Evolutionary conservation across 1,140 invertebrate species (phyloP).

Genomic region (Drosophila kohkoa): DNA sequence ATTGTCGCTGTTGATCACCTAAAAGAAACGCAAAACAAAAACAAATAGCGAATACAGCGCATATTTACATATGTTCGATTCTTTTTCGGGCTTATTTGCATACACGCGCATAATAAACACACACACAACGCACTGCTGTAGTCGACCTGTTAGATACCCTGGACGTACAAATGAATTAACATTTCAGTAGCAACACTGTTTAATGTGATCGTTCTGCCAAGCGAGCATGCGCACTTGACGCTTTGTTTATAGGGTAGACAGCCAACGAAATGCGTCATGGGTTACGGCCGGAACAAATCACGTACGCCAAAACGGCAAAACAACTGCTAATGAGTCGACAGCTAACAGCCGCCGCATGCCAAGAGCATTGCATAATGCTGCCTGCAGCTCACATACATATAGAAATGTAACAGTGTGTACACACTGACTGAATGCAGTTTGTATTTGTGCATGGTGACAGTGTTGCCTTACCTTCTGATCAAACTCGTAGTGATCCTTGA

Average conservation of each 20-base stretch:
- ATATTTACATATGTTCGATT: constrained; percentile 29
- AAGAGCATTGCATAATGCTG: constrained; percentile 56
- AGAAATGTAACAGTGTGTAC: constrained; percentile 2
- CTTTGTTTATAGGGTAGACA: constrained; percentile 38
- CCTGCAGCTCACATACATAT: constrained; percentile 11
- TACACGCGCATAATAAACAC: constrained; percentile 52
- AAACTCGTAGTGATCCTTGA: constrained; percentile 84
- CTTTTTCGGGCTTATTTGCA: constrained; percentile 52
- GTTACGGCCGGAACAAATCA: constrained; percentile 42
- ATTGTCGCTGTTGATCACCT: constrained; percentile 92
- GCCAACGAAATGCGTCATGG: constrained; percentile 52
- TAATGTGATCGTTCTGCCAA: background rate
- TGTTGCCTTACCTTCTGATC: constrained; percentile 75
- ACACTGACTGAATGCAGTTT: background rate
- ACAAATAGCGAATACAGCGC: constrained; percentile 6
- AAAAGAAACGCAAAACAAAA: constrained; percentile 19
- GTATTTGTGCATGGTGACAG: background rate
- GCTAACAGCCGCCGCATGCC: constrained; percentile 22
- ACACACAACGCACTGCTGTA: background rate
- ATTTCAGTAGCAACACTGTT: background rate
- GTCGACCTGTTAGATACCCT: constrained; percentile 33
- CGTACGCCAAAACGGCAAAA: constrained; percentile 56
- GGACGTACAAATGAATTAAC: background rate
- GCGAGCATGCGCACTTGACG: background rate
- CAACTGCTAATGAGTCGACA: constrained; percentile 10